Base-by-base conservation (phyloP, 2,797 vertebrate species). In the Pelochelys cantorii region DNA sequence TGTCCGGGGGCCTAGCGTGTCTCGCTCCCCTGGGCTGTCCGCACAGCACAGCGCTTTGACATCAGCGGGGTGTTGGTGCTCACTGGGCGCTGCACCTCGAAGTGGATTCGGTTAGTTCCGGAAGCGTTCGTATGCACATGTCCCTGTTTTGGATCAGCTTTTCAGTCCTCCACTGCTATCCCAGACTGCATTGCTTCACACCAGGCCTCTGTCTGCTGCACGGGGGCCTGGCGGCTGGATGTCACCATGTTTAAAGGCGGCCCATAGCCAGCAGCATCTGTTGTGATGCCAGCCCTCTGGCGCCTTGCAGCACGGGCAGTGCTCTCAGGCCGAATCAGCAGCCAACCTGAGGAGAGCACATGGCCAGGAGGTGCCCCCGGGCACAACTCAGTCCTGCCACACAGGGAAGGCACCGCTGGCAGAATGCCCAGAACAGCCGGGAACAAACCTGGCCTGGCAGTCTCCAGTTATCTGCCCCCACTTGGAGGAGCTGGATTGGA, bases 21-120 rank as follows among this genome's bases (percentile, higher is more conserved):
- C 42, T 48, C 42, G 42, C 42, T 48, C 42, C 42, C 42, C 8
- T 7, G 42, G 42, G 42, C 42, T 48, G 42, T 62, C 84, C 62
- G 85, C 42, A 42, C 0, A 5, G 79, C 11, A 17, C n/a, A 93
- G 13, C 11, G 93, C 75, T 87, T 60, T 52, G 55, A 91, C 81
- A 34, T 20, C 62, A 93, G 15, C 12, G 10, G 77, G 22, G 12
- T 80, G n/a, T 55, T 80, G 88, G 52, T 92, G 83, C 53, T 60
- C 91, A 5, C 8, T 71, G 25, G 8, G 83, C 29, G 92, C 95
- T 81, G 52, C 80, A 57, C 86, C 94, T 54, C 71, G 68, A 90
- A 91, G 60, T 23, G n/a, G 37, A 37, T 65, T 81, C 48, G 27
- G 81, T 20, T 87, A 85, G 86, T 89, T 79, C 31, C 62, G 53